Evolutionary conservation across 2,888 invertebrate species (phyloP).

Genomic region (Neoitamus cyanurus): DNA sequence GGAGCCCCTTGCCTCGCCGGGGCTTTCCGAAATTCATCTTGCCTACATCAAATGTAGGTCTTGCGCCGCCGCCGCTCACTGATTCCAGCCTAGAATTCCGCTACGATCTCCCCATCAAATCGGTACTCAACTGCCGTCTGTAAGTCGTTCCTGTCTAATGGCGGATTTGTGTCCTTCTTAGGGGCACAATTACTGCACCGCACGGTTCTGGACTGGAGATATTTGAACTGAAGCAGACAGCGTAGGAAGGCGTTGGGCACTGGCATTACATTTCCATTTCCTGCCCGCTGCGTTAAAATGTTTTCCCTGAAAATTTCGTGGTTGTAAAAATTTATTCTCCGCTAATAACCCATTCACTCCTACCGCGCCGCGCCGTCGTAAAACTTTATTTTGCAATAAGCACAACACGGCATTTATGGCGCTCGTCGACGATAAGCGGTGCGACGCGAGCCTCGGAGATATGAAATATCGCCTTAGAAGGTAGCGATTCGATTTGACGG

Average conservation of each 20-base stretch:
- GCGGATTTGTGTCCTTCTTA: not conserved
- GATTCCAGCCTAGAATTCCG: too few species aligned
- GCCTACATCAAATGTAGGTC: too few species aligned
- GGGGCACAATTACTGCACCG: not conserved
- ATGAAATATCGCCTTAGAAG: conserved; percentile 16
- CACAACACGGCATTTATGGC: not conserved
- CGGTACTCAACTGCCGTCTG: not conserved
- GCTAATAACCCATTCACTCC: conserved; percentile 19
- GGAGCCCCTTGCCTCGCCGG: too few species aligned
- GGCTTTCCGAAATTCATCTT: too few species aligned
- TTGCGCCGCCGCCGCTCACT: too few species aligned
- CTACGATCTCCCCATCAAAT: not conserved
- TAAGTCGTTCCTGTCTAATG: not conserved
- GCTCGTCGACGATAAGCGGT: not conserved
- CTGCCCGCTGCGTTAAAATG: not conserved
- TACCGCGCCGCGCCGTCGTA: not conserved
- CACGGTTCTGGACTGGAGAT: not conserved
- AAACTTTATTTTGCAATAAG: conserved; percentile 16
- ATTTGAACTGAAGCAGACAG: not conserved
- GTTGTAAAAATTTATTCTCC: not conserved
- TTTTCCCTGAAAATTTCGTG: not conserved
- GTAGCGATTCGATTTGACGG: not conserved
- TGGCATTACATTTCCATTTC: not conserved
- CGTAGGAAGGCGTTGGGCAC: not conserved
- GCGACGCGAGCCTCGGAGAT: not conserved